Evolutionary conservation across 2,113 vertebrate genomes (phyloP), one percentile per base, ranked within the genome.

Genomic region (Toxotes jaculatrix): DNA sequence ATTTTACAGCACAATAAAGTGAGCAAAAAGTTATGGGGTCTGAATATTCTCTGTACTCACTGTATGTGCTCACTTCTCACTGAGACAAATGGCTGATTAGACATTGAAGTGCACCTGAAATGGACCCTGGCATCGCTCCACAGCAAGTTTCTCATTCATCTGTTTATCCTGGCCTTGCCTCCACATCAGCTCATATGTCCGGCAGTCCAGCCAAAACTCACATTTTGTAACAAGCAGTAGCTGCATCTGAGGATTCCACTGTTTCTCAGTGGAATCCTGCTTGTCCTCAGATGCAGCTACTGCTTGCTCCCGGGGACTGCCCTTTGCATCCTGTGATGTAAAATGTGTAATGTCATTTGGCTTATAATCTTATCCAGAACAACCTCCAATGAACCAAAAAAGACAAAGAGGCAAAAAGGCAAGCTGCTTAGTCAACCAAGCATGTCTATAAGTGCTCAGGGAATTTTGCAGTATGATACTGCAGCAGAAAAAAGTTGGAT

Each of bases 161-260:
- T 85, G 43, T 47, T 55, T 55, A 56, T 68, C 27, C 34, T 69
- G 70, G 14, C 59, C 73, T 17, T 65, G 16, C 45, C 27, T 71
- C 45, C 31, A 64, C 68, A 68, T 74, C 5, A 64, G 27, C 27
- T 27, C 53, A 69, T 47, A 42, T 47, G 7, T 57, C 51, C 3
- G 19, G 0, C 6, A 4, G 12, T 64, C 32, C 19, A 43, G 65
- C 31, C 70, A 55, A 79, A 55, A 32, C 32, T 57, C 8, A 72
- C 27, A 82, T 83, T 71, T 79, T 69, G 64, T 32, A 82, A 87
- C 13, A 57, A 14, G 45, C 31, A 31, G 45, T 2, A 21, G 19
- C 7, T 4, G 27, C 36, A 68, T 74, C 21, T 53, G 23, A n/a
- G n/a, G n/a, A n/a, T n/a, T n/a, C n/a, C n/a, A n/a, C n/a, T n/a